A percentile compares a stretch with the other conserved stretches of the same genome.
Conservation (phyloP, 2,113 vertebrate species). For the Vulpes vulpes region DNA sequence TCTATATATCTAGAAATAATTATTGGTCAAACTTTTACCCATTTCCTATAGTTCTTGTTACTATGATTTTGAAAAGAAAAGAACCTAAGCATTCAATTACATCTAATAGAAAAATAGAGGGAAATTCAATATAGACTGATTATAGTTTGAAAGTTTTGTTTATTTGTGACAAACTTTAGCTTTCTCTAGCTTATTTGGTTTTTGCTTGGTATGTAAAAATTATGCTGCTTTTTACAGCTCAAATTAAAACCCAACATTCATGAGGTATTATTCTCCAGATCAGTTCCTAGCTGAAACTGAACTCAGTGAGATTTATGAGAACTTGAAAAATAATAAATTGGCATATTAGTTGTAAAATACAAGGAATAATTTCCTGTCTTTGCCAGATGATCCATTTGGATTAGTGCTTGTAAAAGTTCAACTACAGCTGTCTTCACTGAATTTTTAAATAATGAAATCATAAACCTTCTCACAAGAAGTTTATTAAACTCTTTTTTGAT, state of each 20-base stretch:
- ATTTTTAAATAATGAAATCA: slow-evolving; percentile 77
- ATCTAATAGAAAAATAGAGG: neutral
- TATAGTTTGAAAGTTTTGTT: slow-evolving; percentile 29
- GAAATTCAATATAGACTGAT: neutral
- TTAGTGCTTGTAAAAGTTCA: slow-evolving; percentile 75
- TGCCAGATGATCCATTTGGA: slow-evolving; percentile 74
- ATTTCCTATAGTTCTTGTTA: slow-evolving; percentile 22
- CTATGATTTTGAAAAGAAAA: neutral
- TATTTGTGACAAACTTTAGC: neutral
- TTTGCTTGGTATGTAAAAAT: neutral
- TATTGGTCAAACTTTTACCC: neutral
- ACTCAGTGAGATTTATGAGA: slow-evolving; percentile 71
- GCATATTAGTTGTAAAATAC: slow-evolving; percentile 76
- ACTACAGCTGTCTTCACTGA: slow-evolving; percentile 57
- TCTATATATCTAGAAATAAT: neutral
- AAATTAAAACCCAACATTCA: slow-evolving; percentile 74
- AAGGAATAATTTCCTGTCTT: slow-evolving; percentile 75
- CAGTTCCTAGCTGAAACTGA: slow-evolving; percentile 56
- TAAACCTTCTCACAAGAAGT: slow-evolving; percentile 64
- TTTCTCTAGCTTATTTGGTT: neutral
- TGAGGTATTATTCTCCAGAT: slow-evolving; percentile 46
- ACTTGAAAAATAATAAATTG: slow-evolving; percentile 82
- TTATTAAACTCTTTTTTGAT: slow-evolving; percentile 82
- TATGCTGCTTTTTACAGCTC: slow-evolving; percentile 42
- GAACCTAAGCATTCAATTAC: neutral